Evolutionary conservation across 2,888 invertebrate genomes (phyloP).

Genomic region (Thereva unica): DNA sequence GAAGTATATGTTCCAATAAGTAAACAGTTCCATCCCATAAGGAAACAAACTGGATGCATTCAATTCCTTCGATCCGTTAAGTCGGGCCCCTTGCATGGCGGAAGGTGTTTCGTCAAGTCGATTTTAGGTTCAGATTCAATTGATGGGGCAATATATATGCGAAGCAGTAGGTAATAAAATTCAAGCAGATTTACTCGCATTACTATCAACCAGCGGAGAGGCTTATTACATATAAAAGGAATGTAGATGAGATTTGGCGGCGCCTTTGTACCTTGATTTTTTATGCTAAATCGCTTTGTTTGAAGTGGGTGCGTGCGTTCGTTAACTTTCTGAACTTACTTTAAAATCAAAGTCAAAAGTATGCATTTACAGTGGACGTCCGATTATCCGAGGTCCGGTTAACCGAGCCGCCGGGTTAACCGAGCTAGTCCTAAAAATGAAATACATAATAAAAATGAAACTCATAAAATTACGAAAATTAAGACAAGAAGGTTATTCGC

Average conservation of each 20-base stretch:
- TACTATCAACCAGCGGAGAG: neutral
- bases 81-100: neutral
- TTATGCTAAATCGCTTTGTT: too few relatives aligned
- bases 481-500: too few relatives aligned
- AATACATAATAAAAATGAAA: too few relatives aligned
- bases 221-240: neutral
- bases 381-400: too few relatives aligned
- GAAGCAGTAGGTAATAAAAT: conserved; percentile 18
- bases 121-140: conserved; percentile 10
- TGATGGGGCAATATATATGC: conserved; percentile 18
- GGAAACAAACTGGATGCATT: neutral
- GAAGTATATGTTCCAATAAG: neutral
- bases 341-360: too few relatives aligned
- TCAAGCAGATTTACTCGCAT: conserved; percentile 8
- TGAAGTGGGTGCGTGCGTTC: too few relatives aligned
- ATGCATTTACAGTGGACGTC: too few relatives aligned
- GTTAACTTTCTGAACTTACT: too few relatives aligned
- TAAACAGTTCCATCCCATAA: conserved; percentile 6
- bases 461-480: too few relatives aligned
- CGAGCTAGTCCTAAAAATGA: too few relatives aligned
- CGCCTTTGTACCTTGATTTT: neutral
- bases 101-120: neutral
- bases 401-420: too few relatives aligned
- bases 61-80: neutral
- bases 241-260: neutral